Percentiles rank a stretch among this genome's conserved stretches.
Evolutionary conservation across 2,113 vertebrate species (phyloP).

Genomic region (Silurus meridionalis): DNA sequence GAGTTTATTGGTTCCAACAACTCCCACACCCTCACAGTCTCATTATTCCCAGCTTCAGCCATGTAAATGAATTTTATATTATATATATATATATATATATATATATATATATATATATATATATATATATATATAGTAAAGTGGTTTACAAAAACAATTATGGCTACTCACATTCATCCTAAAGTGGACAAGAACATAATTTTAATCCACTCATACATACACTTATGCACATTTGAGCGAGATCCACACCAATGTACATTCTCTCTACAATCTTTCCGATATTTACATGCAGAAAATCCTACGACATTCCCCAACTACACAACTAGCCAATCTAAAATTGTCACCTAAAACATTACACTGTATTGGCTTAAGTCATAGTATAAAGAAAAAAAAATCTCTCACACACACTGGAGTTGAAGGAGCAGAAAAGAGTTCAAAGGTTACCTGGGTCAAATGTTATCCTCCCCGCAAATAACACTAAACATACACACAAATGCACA

Average conservation of each 20-base stretch:
- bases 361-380: constrained; percentile 50
- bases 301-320: constrained; percentile 52
- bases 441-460: constrained; percentile 53
- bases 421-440: constrained; percentile 41
- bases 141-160: constrained; percentile 48
- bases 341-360: constrained; percentile 54
- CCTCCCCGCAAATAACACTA: constrained; percentile 47
- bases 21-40: constrained; percentile 37
- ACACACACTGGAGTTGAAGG: constrained; percentile 29
- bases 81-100: constrained; percentile 48
- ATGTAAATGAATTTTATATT: constrained; percentile 44
- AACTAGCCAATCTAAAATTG: constrained; percentile 52
- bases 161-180: constrained; percentile 43
- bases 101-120: constrained; percentile 41
- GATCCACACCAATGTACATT: constrained; percentile 44
- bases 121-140: constrained; percentile 40
- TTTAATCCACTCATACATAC: constrained; percentile 33
- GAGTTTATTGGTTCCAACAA: constrained; percentile 51
- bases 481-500: constrained; percentile 51
- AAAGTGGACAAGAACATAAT: constrained; percentile 37
- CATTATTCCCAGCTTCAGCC: constrained; percentile 13
- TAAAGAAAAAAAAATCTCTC: constrained; percentile 43
- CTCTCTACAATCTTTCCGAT: constrained; percentile 43
- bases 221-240: constrained; percentile 30
- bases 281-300: constrained; percentile 58